Base-by-base conservation (phyloP, 1,140 invertebrate species). In the Aphelenchoides besseyi region DNA sequence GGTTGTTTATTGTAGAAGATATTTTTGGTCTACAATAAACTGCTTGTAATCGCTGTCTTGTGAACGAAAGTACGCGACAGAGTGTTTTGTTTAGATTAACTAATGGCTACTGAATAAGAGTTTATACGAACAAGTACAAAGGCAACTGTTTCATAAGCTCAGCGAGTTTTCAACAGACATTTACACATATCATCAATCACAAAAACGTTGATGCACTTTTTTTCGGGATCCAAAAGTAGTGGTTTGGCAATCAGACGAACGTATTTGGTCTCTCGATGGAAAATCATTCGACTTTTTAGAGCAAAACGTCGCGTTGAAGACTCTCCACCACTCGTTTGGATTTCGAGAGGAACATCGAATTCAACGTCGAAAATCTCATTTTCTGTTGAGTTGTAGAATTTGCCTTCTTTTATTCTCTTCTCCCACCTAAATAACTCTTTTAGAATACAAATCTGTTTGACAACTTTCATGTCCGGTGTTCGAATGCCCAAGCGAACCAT, bases 361-460 rank as follows among this genome's bases (percentile, higher is more conserved):
- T 59, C 55, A 33, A 59, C 55, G 18, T 59, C 55, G 5, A 59
- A 59, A 33, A 59, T 59, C 55, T 59, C 55, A 33, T 59, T 59
- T 23, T 8, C 23, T 8, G 55, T 8, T 28, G 55, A 59, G 12
- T 28, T 59, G 55, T 59, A 59, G 18, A 8, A 5, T 33, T 59
- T 59, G n/a, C n/a, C n/a, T n/a, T n/a, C n/a, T n/a, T n/a, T n/a
- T n/a, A n/a, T n/a, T n/a, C n/a, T n/a, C n/a, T n/a, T n/a, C n/a
- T n/a, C n/a, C n/a, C n/a, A n/a, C n/a, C n/a, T n/a, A n/a, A n/a
- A n/a, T n/a, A n/a, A n/a, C n/a, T n/a, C n/a, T n/a, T n/a, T n/a
- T n/a, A n/a, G n/a, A n/a, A n/a, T n/a, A n/a, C n/a, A n/a, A n/a
- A n/a, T n/a, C n/a, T n/a, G n/a, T 23, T 59, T 59, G 5, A 33